Evolutionary conservation across 2,888 invertebrate species (phyloP).

Genomic region (Ryuthela nishihirai): DNA sequence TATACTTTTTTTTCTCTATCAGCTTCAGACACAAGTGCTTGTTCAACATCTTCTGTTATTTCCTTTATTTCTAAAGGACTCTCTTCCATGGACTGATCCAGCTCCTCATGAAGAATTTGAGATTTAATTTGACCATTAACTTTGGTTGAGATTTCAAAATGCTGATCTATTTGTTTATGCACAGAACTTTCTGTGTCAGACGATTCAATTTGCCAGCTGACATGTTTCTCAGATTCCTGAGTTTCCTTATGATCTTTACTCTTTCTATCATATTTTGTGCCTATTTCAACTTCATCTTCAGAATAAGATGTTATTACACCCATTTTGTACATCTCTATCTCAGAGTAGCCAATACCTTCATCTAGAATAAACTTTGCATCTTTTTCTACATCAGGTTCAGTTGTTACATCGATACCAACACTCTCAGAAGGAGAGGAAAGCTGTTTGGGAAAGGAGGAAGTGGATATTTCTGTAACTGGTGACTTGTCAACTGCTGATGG

Average conservation of each 20-base stretch:
- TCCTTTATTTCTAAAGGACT: constrained; percentile 39
- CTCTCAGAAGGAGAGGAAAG: too few species aligned
- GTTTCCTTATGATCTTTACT: constrained; percentile 26
- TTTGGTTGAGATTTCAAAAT: constrained; percentile 13
- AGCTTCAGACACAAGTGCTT: constrained; percentile 19
- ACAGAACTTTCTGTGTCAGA: neutral
- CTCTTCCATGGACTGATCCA: constrained; percentile 39
- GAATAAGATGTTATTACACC: too few species aligned
- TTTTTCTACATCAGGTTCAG: neutral
- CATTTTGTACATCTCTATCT: too few species aligned
- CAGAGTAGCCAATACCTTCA: too few species aligned
- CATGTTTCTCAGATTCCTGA: constrained; percentile 24
- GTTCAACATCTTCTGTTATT: constrained; percentile 29
- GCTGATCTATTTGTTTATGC: constrained; percentile 4
- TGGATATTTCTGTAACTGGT: too few species aligned
- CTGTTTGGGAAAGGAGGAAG: too few species aligned
- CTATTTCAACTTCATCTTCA: too few species aligned
- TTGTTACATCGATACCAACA: too few species aligned
- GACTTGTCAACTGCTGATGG: too few species aligned
- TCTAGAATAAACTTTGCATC: neutral
- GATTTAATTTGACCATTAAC: constrained; percentile 35
- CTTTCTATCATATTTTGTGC: neutral
- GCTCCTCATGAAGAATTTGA: constrained; percentile 40
- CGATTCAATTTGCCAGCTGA: neutral
- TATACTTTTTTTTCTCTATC: constrained; percentile 38